phyloP scores from a whole-genome alignment of 2,888 invertebrate genomes.

The Cheilosia pagana region DNA sequence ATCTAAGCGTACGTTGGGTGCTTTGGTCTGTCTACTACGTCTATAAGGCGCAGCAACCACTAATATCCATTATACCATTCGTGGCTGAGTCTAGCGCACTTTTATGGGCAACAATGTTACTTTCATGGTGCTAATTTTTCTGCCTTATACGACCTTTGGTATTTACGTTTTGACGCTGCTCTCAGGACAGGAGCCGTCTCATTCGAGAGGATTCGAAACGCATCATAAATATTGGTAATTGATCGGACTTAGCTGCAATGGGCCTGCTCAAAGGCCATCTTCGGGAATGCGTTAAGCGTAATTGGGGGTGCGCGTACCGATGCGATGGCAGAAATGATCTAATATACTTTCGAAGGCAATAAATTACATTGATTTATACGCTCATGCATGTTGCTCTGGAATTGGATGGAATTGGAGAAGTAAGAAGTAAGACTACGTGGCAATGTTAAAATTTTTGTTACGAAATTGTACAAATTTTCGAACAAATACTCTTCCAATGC shows the following conservation, averaged over 20 bases:
- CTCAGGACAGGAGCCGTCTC: slow-evolving; percentile 28
- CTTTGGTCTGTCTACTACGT: slow-evolving; percentile 20
- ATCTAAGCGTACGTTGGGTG: slow-evolving; percentile 49
- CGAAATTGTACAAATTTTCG: neutral
- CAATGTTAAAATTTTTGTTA: neutral
- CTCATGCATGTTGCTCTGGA: slow-evolving; percentile 37
- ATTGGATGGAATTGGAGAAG: neutral
- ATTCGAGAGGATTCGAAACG: slow-evolving; percentile 58
- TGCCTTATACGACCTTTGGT: slow-evolving; percentile 73
- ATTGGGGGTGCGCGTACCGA: slow-evolving; percentile 42
- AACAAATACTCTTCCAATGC: neutral
- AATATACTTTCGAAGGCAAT: slow-evolving; percentile 67
- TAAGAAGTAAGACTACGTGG: neutral
- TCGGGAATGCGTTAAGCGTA: slow-evolving; percentile 20
- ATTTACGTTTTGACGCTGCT: slow-evolving; percentile 71
- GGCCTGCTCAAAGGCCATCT: slow-evolving; percentile 20
- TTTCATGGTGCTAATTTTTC: slow-evolving; percentile 75
- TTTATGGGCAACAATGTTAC: slow-evolving; percentile 69
- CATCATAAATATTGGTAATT: slow-evolving; percentile 64
- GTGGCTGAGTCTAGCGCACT: slow-evolving; percentile 30
- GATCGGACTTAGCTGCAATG: slow-evolving; percentile 29
- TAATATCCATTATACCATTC: slow-evolving; percentile 68
- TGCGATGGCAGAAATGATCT: too few species aligned
- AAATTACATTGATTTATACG: slow-evolving; percentile 65
- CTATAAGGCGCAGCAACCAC: slow-evolving; percentile 52